A percentile compares a stretch with the other conserved stretches of the same genome.
These are phyloP conservation scores for Chelonia mydas DNA, from an alignment of 2,797 vertebrate genomes.

Conservation along the genomic window DNA sequence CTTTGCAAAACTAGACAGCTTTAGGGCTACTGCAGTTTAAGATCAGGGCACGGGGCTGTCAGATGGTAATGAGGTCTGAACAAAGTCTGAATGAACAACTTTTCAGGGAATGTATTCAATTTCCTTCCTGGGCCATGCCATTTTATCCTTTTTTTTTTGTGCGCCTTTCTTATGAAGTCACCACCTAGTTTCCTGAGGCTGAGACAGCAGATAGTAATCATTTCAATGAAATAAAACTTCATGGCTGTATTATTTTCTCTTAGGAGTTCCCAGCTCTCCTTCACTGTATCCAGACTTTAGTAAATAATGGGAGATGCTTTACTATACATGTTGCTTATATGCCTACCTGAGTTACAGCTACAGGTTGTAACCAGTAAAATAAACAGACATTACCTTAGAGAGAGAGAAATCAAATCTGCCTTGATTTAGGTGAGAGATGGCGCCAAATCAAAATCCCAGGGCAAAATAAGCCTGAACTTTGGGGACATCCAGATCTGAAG, in stretches of 20 bases:
- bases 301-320: background rate
- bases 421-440: background rate
- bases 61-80: rapidly evolving
- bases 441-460: background rate
- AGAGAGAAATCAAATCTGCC: background rate
- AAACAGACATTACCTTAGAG: background rate
- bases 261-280: background rate
- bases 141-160: background rate
- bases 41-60: rapidly evolving
- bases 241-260: background rate
- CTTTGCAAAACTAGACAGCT: background rate
- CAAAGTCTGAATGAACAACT: conserved; percentile 8
- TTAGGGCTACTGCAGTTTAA: background rate
- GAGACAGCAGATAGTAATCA: conserved; percentile 20
- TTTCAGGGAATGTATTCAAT: conserved; percentile 25
- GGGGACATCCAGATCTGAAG: background rate
- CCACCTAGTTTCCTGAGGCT: conserved; percentile 10
- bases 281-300: background rate
- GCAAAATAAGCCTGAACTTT: background rate
- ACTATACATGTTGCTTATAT: background rate
- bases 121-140: rapidly evolving
- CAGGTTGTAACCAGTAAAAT: background rate
- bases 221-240: background rate
- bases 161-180: background rate
- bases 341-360: conserved; percentile 35